These are phyloP conservation scores for Micronisus gabar DNA, from an alignment of 2,113 vertebrate genomes.

Conservation along the genomic window DNA sequence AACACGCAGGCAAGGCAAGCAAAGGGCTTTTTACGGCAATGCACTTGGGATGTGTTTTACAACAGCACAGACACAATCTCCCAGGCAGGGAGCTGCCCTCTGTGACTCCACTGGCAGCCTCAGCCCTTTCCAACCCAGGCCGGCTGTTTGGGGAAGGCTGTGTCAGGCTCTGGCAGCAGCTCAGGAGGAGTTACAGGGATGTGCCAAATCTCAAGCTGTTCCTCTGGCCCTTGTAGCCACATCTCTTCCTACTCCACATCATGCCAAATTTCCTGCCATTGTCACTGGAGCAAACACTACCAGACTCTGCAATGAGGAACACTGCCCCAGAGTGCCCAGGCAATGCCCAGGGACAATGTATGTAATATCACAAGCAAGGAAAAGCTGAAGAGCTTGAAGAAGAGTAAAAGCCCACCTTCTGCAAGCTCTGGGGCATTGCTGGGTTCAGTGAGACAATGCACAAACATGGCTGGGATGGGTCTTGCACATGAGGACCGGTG, in stretches of 20 bases:
- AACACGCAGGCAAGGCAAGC: neutral
- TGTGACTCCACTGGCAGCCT: neutral
- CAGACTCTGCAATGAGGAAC: neutral
- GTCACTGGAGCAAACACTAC: neutral
- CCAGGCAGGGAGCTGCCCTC: neutral
- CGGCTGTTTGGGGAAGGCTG: neutral
- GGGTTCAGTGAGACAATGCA: neutral
- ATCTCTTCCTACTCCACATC: neutral
- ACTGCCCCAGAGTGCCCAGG: too few relatives aligned
- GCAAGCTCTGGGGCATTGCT: neutral
- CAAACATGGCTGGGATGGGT: neutral
- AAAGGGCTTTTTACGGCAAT: neutral
- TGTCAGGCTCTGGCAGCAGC: neutral
- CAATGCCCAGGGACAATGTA: neutral
- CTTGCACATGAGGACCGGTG: neutral
- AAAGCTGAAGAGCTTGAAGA: neutral
- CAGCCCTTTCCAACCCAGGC: neutral
- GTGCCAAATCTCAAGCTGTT: constrained; percentile 13
- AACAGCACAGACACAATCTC: neutral
- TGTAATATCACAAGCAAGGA: neutral
- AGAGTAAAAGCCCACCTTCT: neutral
- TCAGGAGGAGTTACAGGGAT: neutral
- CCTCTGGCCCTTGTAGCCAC: neutral
- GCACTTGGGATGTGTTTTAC: neutral
- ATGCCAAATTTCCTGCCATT: neutral